phyloP scores from a whole-genome alignment of 2,888 invertebrate genomes.

The Oithona nana region DNA sequence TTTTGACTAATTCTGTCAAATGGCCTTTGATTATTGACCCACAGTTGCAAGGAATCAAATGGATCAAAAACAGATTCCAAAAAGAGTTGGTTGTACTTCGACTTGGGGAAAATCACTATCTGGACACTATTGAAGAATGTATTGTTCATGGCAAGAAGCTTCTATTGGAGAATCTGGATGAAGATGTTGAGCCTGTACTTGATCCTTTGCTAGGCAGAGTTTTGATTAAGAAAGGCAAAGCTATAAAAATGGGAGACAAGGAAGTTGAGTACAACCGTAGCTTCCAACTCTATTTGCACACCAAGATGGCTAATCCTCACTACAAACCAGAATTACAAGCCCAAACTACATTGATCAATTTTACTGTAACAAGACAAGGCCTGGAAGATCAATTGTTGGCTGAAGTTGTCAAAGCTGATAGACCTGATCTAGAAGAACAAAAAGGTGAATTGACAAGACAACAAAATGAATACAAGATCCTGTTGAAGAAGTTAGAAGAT shows the following conservation, averaged over 20 bases:
- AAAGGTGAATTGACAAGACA: slow-evolving; percentile 70
- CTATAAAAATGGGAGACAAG: slow-evolving; percentile 89
- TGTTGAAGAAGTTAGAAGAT: slow-evolving; percentile 76
- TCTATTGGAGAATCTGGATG: slow-evolving; percentile 77
- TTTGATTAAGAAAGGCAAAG: slow-evolving; percentile 81
- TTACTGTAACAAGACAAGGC: slow-evolving; percentile 88
- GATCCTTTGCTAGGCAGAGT: slow-evolving; percentile 81
- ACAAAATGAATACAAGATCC: slow-evolving; percentile 91
- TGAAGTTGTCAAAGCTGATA: slow-evolving; percentile 91
- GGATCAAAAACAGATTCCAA: slow-evolving; percentile 86
- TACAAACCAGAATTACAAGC: slow-evolving; percentile 98
- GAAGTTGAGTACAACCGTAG: slow-evolving; percentile 77
- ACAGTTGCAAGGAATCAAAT: slow-evolving; percentile 79
- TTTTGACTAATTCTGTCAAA: slow-evolving; percentile 73
- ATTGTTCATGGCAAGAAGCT: slow-evolving; percentile 51
- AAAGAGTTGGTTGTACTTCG: slow-evolving; percentile 59
- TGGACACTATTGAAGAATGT: slow-evolving; percentile 54
- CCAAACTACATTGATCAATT: slow-evolving; percentile 87
- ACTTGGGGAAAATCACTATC: slow-evolving; percentile 73
- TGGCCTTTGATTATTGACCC: slow-evolving; percentile 98
- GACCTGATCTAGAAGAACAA: slow-evolving; percentile 81
- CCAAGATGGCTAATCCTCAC: slow-evolving; percentile 89
- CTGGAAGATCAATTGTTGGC: slow-evolving; percentile 86
- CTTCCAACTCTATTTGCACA: slow-evolving; percentile 74
- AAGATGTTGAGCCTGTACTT: slow-evolving; percentile 76